Base-by-base conservation (phyloP, 2,888 invertebrate species). In the Eupithecia vulgata region DNA sequence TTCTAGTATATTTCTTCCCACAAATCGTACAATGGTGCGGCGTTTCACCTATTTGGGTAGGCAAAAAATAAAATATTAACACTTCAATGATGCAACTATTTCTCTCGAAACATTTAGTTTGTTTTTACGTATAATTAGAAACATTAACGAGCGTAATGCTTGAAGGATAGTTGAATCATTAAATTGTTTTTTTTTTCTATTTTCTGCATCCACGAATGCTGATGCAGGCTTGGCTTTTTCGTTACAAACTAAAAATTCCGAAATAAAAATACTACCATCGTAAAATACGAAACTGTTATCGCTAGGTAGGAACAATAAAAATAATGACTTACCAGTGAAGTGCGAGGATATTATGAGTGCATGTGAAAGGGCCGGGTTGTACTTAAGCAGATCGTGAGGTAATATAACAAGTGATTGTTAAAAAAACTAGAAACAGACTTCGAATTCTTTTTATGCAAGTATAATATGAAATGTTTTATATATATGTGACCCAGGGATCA, bases 21-120 rank as follows among this genome's bases (percentile, higher is more conserved):
- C 97, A 97, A 83, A 97, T 96, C 91, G 96, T 96, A 91, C 98
- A 98, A 90, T 97, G 97, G 93, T 98, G 98, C 78, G 97, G 97
- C 80, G 97, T 97, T 94, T 97, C 97, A 88, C 97, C 97, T 96
- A 93, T 84, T 90, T 84, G 85, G 84, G 89, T 87, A 89, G 91
- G 90, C 75, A 78, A 74, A 79, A 77, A 80, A 80, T 70, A 74
- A 72, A 76, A 76, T 64, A 88, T 93, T 93, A 92, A 91, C 88
- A 93, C 52, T 93, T 94, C 90, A 94, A 94, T 94, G 94, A 94
- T 92, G 91, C 94, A 94, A 94, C 94, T 93, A 91, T 91, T 83
- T 90, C 82, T 82, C 79, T 85, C 83, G 86, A 87, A 86, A 85
- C 84, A 81, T 87, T 85, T 85, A 84, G 84, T 84, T 85, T 85